phyloP scores from a whole-genome alignment of 2,888 invertebrate genomes.

The Spisula solida region DNA sequence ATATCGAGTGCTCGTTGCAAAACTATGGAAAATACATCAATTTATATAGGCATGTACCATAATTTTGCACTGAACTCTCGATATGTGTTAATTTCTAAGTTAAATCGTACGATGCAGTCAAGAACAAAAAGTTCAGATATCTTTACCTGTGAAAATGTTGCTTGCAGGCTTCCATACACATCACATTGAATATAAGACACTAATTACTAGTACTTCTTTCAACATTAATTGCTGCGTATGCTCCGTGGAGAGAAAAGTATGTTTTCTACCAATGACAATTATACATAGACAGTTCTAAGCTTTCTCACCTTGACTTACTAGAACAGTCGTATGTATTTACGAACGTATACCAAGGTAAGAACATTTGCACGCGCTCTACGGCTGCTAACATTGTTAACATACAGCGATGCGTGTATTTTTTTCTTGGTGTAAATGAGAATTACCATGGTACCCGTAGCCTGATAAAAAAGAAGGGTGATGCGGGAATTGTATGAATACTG shows the following conservation, averaged over 20 bases:
- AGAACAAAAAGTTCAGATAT: too few relatives aligned
- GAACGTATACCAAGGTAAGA: not conserved
- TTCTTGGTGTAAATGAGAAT: constrained; percentile 6
- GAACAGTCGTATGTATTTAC: not conserved
- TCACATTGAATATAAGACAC: too few relatives aligned
- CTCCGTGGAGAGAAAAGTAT: not conserved
- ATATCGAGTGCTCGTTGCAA: too few relatives aligned
- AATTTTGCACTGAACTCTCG: too few relatives aligned
- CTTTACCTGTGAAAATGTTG: too few relatives aligned
- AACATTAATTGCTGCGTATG: not conserved
- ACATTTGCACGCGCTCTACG: not conserved
- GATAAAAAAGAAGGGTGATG: not conserved
- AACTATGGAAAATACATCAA: too few relatives aligned
- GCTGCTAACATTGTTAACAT: not conserved
- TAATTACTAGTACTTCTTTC: not conserved
- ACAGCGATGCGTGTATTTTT: not conserved
- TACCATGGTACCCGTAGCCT: not conserved
- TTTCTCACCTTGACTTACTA: constrained; percentile 12
- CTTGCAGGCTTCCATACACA: too few relatives aligned
- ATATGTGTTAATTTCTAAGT: too few relatives aligned
- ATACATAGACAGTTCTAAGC: not conserved
- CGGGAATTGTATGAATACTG: not conserved
- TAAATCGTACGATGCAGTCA: too few relatives aligned
- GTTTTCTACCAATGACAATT: not conserved
- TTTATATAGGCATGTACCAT: too few relatives aligned